These are phyloP conservation scores for Taenioides sp. DNA, from an alignment of 2,797 vertebrate genomes.

Conservation along the genomic window DNA sequence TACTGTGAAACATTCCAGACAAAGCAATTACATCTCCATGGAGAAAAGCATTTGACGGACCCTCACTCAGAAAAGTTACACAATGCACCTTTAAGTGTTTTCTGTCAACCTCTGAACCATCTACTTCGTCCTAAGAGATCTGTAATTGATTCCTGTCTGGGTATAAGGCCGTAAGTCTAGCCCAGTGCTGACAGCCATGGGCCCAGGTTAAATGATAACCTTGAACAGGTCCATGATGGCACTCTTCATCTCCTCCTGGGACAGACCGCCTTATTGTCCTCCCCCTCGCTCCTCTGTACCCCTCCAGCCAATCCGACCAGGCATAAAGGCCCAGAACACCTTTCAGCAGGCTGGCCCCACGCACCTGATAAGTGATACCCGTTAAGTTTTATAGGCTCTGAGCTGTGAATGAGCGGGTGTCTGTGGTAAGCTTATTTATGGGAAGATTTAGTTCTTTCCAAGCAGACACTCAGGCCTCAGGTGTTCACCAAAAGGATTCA, in stretches of 20 bases:
- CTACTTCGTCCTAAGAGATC: conserved; percentile 40
- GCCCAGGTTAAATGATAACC: conserved; percentile 83
- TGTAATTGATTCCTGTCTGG: conserved; percentile 74
- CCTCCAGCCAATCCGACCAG: conserved; percentile 74
- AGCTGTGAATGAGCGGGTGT: conserved; percentile 77
- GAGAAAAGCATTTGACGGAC: too few species aligned
- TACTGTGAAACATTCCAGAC: too few species aligned
- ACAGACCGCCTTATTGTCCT: conserved; percentile 83
- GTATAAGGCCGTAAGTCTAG: conserved; percentile 78
- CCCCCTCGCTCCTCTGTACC: conserved; percentile 54
- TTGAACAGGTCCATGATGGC: conserved; percentile 79
- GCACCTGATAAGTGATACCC: conserved; percentile 84
- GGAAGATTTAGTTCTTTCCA: conserved; percentile 64
- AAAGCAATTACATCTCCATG: too few species aligned
- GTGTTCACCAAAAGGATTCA: conserved; percentile 51
- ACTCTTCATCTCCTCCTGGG: conserved; percentile 75
- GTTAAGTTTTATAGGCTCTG: conserved; percentile 81
- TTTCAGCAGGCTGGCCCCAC: conserved; percentile 79
- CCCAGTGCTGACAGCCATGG: conserved; percentile 79
- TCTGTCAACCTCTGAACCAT: conserved; percentile 23
- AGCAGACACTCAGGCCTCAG: conserved; percentile 59
- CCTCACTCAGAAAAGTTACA: too few species aligned
- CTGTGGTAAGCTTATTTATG: conserved; percentile 76
- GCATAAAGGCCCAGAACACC: conserved; percentile 75
- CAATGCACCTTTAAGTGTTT: conserved; percentile 14